A percentile compares a stretch with the other conserved stretches of the same genome.
Evolutionary conservation across 2,888 invertebrate genomes (phyloP).

Genomic region (Tinea pellionella): DNA sequence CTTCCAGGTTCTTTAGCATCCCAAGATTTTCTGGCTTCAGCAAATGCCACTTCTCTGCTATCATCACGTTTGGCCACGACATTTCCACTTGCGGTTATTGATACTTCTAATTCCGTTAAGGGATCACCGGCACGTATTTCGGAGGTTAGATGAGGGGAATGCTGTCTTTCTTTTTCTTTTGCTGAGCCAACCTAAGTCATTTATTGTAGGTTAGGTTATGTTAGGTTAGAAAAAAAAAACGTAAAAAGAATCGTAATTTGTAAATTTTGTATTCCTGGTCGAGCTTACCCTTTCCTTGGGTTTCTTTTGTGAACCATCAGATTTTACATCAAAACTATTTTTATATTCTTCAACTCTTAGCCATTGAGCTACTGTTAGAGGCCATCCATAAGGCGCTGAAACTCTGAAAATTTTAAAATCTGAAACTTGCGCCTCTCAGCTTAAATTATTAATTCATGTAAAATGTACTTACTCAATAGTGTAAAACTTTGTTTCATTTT

Average conservation of each 20-base stretch:
- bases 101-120: constrained; percentile 43
- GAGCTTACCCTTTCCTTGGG: constrained; percentile 36
- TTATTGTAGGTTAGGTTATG: too few relatives aligned
- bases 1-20: constrained; percentile 37
- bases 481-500: constrained; percentile 7
- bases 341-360: constrained; percentile 41
- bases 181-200: too few relatives aligned
- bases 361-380: constrained; percentile 45
- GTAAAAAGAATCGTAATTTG: too few relatives aligned
- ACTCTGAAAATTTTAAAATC: constrained; percentile 41
- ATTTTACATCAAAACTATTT: constrained; percentile 30
- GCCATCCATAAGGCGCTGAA: constrained; percentile 45
- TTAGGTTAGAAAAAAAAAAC: too few relatives aligned
- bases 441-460: too few relatives aligned
- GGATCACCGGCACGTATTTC: constrained; percentile 42
- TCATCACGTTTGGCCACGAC: constrained; percentile 36
- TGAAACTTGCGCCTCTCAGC: too few relatives aligned
- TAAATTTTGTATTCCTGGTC: too few relatives aligned
- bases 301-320: constrained; percentile 31
- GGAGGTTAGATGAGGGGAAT: too few relatives aligned
- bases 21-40: constrained; percentile 34
- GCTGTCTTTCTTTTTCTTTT: too few relatives aligned
- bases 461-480: constrained; percentile 15
- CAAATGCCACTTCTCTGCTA: constrained; percentile 35
- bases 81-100: constrained; percentile 33